Base-by-base conservation (phyloP, 2,888 invertebrate genomes). In the Thereva unica region DNA sequence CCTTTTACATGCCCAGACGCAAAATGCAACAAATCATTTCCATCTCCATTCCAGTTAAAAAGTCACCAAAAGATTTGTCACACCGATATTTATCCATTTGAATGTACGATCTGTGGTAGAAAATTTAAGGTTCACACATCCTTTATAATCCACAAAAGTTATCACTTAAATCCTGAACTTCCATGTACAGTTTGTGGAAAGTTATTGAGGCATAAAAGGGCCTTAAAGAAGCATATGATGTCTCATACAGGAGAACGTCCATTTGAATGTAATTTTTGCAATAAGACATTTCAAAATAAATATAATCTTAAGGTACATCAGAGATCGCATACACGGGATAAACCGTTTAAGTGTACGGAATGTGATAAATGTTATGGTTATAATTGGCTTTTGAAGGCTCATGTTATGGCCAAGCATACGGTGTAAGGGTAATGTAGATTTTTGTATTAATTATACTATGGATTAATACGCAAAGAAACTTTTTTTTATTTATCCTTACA, bases 81-180 rank as follows among this genome's bases (percentile, higher is more conserved):
- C 49, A 61, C 61, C 1, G 50, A 61, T 40, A 10, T 8, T 10
- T 61, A 41, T 7, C 63, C 52, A 4, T 63, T 52, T 12, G 37
- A 41, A 6, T 63, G 63, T 42, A 52, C 42, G 7, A 56, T 56
- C 44, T 66, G 66, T 38, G 52, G 53, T 4, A 8, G 49, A 38
- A 37, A n/a, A 44, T 66, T 59, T 44, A 66, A 59, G 40, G 53
- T 53, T 5, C 10, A 52, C 5, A 53, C 66, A 44, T 44, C 67
- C 0, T 67, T 63, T 37, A 9, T 45, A 6, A 38, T 63, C 3
- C 67, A 67, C 37, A 45, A 40, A 35, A 67, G 63, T 8, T 67
- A 67, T 61, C 67, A 67, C 40, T 23, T 54, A 37, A 63, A 67
- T 7, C 67, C 67, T 8, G 45, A 67, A n/a, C 54, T 63, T 8